Evolutionary conservation across 2,888 invertebrate genomes (phyloP).

Genomic region (Scaeva pyrastri): DNA sequence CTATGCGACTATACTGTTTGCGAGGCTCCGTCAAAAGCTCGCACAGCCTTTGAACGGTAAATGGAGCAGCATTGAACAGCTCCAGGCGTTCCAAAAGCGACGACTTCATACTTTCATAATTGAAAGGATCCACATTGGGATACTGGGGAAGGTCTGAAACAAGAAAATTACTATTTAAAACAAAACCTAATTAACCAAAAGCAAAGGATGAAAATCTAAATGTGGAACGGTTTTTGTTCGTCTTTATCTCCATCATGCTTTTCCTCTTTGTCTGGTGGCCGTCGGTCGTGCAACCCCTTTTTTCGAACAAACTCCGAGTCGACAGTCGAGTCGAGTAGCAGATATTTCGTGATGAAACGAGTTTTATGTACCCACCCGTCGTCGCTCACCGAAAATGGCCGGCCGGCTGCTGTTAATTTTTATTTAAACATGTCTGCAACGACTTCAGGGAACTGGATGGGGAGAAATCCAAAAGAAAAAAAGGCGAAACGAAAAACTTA

Average conservation of each 20-base stretch:
- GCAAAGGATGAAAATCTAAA: slow-evolving; percentile 24
- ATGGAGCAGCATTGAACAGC: slow-evolving; percentile 94
- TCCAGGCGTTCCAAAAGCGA: slow-evolving; percentile 92
- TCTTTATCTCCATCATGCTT: slow-evolving; percentile 29
- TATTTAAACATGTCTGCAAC: slow-evolving; percentile 63
- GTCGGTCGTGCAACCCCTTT: slow-evolving; percentile 51
- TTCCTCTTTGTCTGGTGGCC: slow-evolving; percentile 46
- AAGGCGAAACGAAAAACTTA: slow-evolving; percentile 76
- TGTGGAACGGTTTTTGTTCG: slow-evolving; percentile 3
- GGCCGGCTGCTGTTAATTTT: slow-evolving; percentile 61
- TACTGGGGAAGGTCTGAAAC: slow-evolving; percentile 91
- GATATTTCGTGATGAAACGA: slow-evolving; percentile 67
- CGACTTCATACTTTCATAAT: slow-evolving; percentile 94
- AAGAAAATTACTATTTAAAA: slow-evolving; percentile 30
- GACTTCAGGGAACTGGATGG: slow-evolving; percentile 49
- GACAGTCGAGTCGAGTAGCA: slow-evolving; percentile 23
- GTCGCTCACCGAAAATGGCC: slow-evolving; percentile 54
- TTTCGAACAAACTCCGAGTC: slow-evolving; percentile 28
- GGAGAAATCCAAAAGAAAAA: slow-evolving; percentile 35
- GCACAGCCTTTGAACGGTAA: slow-evolving; percentile 97
- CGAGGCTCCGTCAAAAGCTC: slow-evolving; percentile 95
- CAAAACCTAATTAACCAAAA: background rate
- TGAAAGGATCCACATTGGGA: slow-evolving; percentile 95
- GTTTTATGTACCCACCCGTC: slow-evolving; percentile 71
- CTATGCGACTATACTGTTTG: slow-evolving; percentile 97